Evolutionary conservation across 1,140 invertebrate species (phyloP), one percentile per base, ranked within the genome.

Genomic region (Drosophila ironensis): DNA sequence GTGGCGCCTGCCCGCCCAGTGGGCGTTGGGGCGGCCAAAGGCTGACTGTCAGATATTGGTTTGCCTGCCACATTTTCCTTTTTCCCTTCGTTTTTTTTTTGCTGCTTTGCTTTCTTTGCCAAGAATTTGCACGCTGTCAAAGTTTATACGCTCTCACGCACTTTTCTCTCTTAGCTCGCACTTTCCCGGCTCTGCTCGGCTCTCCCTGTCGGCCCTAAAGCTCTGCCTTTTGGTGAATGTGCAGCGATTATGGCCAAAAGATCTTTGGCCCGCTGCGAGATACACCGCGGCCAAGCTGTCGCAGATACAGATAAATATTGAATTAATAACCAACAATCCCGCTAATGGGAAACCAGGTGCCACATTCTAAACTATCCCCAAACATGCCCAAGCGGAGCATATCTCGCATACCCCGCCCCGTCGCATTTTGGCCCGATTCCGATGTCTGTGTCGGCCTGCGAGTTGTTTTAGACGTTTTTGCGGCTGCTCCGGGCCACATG

Each of bases 161-260:
- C 68, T 74, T 46, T 19, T 22, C 44, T 45, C 48, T 60, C 42
- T 37, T 9, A 19, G 40, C 14, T 42, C 35, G 24, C 61, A 24
- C 37, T 46, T 71, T 38, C 53, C 35, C 61, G 24, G 22, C 38
- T 47, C 33, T 52, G 47, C 33, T 30, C 28, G 37, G 46, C 42
- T 54, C 45, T 60, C 48, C 41, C 48, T 72, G 57, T 48, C 53
- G 38, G 69, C 64, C 70, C 67, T 75, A 82, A 80, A 81, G 76
- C 76, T 81, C 47, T 25, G 60, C 73, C 47, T 73, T 52, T 53
- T 59, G 46, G 64, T 61, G 74, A 84, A 84, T 82, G 70, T 82
- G 78, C 78, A 78, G 64, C 73, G 73, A 82, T 86, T 81, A 76
- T 81, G 72, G 72, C 54, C 25, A 72, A 77, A 70, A 77, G 78